Evolutionary conservation across 2,888 invertebrate genomes (phyloP), one percentile per base, ranked within the genome.

Genomic region (Ormia ochracea): DNA sequence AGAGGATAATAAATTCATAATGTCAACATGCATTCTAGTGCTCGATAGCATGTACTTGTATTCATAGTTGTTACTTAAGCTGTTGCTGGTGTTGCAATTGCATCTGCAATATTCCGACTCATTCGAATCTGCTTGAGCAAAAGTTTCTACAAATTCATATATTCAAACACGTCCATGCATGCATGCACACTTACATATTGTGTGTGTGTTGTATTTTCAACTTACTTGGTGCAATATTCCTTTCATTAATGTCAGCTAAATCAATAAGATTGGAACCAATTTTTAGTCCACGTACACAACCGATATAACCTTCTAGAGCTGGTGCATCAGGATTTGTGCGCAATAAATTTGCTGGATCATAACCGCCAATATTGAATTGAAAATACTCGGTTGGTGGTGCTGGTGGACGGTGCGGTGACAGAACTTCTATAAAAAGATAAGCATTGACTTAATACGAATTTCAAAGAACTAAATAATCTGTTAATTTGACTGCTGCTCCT

Each of bases 341-440:
- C 74, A 93, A 88, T 84, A 94, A 90, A 81, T 94, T 95, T 85
- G 94, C 93, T 1, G 93, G 91, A 88, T 96, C 96, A 85, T 94
- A 96, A 10, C 96, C 96, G 36, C 96, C 97, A 48, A 97, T 91
- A 89, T 96, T 96, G 85, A 95, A 92, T 90, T 96, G 96, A 86
- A 96, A 96, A 89, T 97, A 97, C 85, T 96, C 95, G 0, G 95
- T 95, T 0, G 96, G 96, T 5, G 96, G 95, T 1, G 96, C 96
- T 23, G 96, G 96, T 3, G 96, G 96, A 81, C 96, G 92, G 88
- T 96, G 96, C 6, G 96, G 96, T 65, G 95, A 94, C 54, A 97
- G 92, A 36, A 96, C 94, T 91, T 97, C 96, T 95, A 90, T 82
- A 83, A 83, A 83, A 72, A 31, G 45, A 36, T 43, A 68, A 38